Percentiles rank a stretch among this genome's conserved stretches.
Evolutionary conservation across 2,797 vertebrate genomes (phyloP).

Genomic region (Atherinosoma microstoma): DNA sequence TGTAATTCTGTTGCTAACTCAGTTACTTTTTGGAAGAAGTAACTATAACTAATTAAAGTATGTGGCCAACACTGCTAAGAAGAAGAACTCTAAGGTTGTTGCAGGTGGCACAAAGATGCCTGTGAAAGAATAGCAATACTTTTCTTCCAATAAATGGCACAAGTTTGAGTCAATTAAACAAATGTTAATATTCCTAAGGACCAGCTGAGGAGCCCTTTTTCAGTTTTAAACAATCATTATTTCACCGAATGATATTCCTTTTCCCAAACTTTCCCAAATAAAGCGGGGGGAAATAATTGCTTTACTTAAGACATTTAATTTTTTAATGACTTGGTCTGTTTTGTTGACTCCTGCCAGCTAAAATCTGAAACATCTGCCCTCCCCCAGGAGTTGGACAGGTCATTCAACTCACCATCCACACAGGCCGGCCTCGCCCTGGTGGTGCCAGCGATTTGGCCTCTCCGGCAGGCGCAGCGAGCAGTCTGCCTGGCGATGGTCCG

Average conservation of each 20-base stretch:
- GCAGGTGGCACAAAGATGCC: too few species aligned
- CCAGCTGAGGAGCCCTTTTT: not conserved
- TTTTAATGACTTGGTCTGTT: not conserved
- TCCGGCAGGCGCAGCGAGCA: conserved; percentile 88
- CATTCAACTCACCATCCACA: conserved; percentile 85
- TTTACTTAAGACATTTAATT: not conserved
- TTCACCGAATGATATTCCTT: not conserved
- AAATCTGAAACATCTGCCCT: conserved; percentile 10
- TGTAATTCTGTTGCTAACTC: too few species aligned
- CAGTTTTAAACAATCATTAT: not conserved
- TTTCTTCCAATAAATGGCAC: too few species aligned
- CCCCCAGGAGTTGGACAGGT: not conserved
- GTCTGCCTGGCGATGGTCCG: conserved; percentile 89
- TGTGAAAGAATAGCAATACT: too few species aligned
- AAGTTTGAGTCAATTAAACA: not conserved
- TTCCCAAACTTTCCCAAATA: not conserved
- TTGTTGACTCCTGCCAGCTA: not conserved
- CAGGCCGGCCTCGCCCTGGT: conserved; percentile 88
- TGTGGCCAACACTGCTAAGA: too few species aligned
- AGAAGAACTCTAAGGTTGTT: too few species aligned
- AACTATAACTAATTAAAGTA: too few species aligned
- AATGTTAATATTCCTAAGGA: not conserved
- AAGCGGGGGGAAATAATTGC: not conserved
- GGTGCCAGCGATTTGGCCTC: conserved; percentile 89
- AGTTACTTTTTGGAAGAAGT: too few species aligned